Conservation (phyloP, 2,888 invertebrate species). For the Drosophila peninsularis region DNA sequence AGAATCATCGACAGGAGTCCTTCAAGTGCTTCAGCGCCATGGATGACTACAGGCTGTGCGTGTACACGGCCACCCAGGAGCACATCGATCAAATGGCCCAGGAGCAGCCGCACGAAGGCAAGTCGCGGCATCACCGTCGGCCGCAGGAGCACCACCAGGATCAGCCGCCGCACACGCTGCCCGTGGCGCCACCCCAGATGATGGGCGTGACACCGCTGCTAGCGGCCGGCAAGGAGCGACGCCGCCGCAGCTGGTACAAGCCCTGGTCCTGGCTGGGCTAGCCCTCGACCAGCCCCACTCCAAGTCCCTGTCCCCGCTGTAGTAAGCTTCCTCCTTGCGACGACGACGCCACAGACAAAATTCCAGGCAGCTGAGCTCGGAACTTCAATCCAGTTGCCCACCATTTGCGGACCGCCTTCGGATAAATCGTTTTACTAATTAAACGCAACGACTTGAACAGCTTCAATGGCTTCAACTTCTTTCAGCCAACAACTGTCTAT, state of each 20-base stretch:
- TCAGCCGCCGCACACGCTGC: background rate
- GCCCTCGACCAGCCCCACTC: background rate
- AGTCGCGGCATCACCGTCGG: background rate
- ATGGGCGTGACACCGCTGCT: background rate
- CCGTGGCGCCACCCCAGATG: slow-evolving; percentile 6
- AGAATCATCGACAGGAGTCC: slow-evolving; percentile 31
- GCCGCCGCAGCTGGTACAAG: slow-evolving; percentile 45
- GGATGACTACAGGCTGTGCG: slow-evolving; percentile 56
- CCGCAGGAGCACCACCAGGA: background rate
- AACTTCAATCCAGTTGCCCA: slow-evolving; percentile 9
- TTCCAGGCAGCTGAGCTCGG: slow-evolving; percentile 23
- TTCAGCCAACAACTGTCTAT: background rate
- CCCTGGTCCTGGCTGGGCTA: slow-evolving; percentile 64
- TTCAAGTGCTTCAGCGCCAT: slow-evolving; percentile 52
- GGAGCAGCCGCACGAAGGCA: background rate
- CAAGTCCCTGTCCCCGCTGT: background rate
- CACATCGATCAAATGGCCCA: slow-evolving; percentile 44
- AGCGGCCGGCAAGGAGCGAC: background rate
- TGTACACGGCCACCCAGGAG: slow-evolving; percentile 42
- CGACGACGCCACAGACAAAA: slow-evolving; percentile 14
- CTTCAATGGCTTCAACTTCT: background rate
- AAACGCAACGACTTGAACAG: slow-evolving; percentile 32
- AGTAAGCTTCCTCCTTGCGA: background rate
- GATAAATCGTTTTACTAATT: slow-evolving; percentile 49
- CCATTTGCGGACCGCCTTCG: slow-evolving; percentile 8